These are phyloP conservation scores for Eidolon helvum DNA, from an alignment of 2,113 vertebrate genomes.

Conservation along the genomic window DNA sequence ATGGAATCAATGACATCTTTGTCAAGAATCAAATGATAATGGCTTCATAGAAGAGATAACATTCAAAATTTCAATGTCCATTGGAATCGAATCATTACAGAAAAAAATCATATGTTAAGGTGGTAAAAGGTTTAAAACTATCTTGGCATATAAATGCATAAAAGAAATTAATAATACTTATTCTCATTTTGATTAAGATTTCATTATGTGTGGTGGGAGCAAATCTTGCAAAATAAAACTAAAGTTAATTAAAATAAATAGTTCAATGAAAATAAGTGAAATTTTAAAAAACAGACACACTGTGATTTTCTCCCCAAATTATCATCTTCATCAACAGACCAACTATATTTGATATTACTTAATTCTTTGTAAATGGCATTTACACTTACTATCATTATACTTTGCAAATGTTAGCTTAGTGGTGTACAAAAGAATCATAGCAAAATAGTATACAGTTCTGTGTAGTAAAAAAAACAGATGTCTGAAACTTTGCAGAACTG, in stretches of 20 bases:
- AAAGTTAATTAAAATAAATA: conserved; percentile 4
- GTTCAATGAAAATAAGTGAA: background rate
- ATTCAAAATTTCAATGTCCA: background rate
- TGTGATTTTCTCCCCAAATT: background rate
- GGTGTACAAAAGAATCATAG: background rate
- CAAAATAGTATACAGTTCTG: background rate
- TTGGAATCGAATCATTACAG: background rate
- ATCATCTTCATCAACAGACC: background rate
- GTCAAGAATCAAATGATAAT: background rate
- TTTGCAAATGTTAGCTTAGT: background rate
- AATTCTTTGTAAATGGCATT: background rate
- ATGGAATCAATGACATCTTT: background rate
- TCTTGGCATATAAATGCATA: background rate
- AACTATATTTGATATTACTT: conserved; percentile 37
- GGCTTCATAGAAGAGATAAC: background rate
- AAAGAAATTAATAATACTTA: conserved; percentile 37
- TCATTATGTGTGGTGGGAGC: background rate
- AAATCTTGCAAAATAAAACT: background rate
- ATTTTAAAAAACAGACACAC: background rate
- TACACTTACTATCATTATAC: background rate
- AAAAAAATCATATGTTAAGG: background rate
- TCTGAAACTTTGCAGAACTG: background rate
- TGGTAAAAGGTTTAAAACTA: background rate
- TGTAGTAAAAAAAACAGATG: background rate
- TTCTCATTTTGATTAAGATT: conserved; percentile 33